These are phyloP conservation scores for Horisme vitalbata DNA, from an alignment of 2,888 invertebrate genomes.

Conservation along the genomic window DNA sequence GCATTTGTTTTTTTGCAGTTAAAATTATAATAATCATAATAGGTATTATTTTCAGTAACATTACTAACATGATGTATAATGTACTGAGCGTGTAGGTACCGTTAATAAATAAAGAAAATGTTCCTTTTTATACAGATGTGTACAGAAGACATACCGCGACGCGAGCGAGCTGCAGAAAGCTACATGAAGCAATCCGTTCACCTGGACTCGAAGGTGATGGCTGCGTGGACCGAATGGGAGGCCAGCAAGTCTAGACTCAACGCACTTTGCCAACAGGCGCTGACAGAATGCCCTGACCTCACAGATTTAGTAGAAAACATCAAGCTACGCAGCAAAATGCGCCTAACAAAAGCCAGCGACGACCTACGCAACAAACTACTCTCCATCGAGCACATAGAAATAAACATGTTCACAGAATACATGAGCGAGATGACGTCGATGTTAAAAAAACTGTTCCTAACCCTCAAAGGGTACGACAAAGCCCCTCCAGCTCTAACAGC, in stretches of 20 bases:
- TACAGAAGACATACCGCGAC: constrained; percentile 68
- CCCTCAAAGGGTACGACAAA: constrained; percentile 83
- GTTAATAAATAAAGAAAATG: too few species aligned
- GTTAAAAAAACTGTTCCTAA: constrained; percentile 82
- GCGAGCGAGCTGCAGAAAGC: constrained; percentile 65
- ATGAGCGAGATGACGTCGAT: constrained; percentile 77
- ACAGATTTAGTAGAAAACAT: constrained; percentile 53
- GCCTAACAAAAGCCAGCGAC: constrained; percentile 67
- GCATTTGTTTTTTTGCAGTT: too few species aligned
- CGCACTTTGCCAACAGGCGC: constrained; percentile 49
- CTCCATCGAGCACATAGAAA: constrained; percentile 73
- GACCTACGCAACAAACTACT: constrained; percentile 58
- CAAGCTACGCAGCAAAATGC: constrained; percentile 56
- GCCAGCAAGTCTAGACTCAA: constrained; percentile 52
- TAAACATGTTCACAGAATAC: constrained; percentile 75
- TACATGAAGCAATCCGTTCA: constrained; percentile 59
- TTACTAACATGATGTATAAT: too few species aligned
- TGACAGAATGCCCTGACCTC: constrained; percentile 53
- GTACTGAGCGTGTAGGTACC: too few species aligned
- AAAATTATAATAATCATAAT: too few species aligned
- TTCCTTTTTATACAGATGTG: constrained; percentile 51
- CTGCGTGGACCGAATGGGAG: constrained; percentile 58
- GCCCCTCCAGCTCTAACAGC: constrained; percentile 80
- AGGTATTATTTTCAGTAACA: too few species aligned
- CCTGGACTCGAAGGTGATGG: constrained; percentile 58